A percentile compares a stretch with the other conserved stretches of the same genome.
These are phyloP conservation scores for Brenthis daphne DNA, from an alignment of 2,888 invertebrate genomes.

Conservation along the genomic window DNA sequence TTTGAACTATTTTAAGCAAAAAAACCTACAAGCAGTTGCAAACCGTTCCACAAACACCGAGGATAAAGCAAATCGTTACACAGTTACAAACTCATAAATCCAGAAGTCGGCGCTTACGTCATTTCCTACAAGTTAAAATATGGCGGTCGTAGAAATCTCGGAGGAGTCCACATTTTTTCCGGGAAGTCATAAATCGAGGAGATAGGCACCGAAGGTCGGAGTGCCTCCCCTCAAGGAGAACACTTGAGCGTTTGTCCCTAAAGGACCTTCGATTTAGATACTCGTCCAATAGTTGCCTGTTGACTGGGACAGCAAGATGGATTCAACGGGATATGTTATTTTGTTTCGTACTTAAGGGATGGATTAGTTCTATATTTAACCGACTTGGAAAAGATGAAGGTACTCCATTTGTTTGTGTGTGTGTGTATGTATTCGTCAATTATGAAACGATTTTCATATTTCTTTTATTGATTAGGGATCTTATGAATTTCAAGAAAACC, in stretches of 20 bases:
- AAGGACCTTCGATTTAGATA: slow-evolving; percentile 27
- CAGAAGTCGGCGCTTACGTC: slow-evolving; percentile 56
- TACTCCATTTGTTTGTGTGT: too few relatives aligned
- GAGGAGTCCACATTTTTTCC: slow-evolving; percentile 63
- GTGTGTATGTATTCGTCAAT: too few relatives aligned
- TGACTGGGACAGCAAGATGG: slow-evolving; percentile 9
- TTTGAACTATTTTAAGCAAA: too few relatives aligned
- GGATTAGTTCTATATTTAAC: too few relatives aligned
- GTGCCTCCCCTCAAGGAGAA: slow-evolving; percentile 33
- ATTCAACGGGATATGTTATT: slow-evolving; percentile 9
- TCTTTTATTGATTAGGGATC: too few relatives aligned
- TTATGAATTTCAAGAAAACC: too few relatives aligned
- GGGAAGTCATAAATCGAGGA: slow-evolving; percentile 56
- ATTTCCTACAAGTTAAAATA: slow-evolving; percentile 68
- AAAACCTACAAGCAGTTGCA: background rate
- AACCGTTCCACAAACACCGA: slow-evolving; percentile 2
- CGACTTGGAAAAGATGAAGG: too few relatives aligned
- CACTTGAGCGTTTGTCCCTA: slow-evolving; percentile 30
- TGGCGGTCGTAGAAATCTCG: slow-evolving; percentile 66
- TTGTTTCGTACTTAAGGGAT: background rate
- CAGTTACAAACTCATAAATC: slow-evolving; percentile 52
- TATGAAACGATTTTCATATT: too few relatives aligned
- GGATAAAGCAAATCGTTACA: slow-evolving; percentile 27
- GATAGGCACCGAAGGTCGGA: slow-evolving; percentile 37
- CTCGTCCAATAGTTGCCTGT: slow-evolving; percentile 1